Base-by-base conservation (phyloP, 2,888 invertebrate genomes). In the Agelastica alni region DNA sequence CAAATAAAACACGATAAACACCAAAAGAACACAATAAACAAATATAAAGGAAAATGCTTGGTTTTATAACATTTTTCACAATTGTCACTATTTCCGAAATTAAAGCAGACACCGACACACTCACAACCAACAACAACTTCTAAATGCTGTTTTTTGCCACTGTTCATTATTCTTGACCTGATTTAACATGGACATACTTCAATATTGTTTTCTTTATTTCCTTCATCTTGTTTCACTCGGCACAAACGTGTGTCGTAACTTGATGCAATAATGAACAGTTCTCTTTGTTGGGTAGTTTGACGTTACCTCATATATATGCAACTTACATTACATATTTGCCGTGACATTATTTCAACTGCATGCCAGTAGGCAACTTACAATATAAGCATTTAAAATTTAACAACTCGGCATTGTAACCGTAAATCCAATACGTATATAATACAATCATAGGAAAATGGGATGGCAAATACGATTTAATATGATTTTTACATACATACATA, bases 81-180 rank as follows among this genome's bases (percentile, higher is more conserved):
- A 37, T 36, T 53, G 52, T 43, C 56, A 55, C 54, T 51, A 48
- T 42, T 53, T 37, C 57, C 59, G 59, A 45, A 46, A 18, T 49
- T 49, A 32, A 6, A 22, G 26, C 31, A 42, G 32, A 54, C 57
- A 51, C 62, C 64, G 66, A 65, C 61, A 65, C 61, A 59, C 63
- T 47, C 61, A 42, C 61, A 53, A 58, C 61, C 22, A 61, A 63
- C 59, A 61, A 56, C 64, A 56, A 64, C 60, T 63, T 62, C 55
- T 47, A 60, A 65, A 59, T 64, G 63, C 63, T 53, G 48, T 36
- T 63, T 65, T 63, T 63, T 62, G 48, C 59, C 61, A 61, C 62
- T 60, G 59, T 53, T 53, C 59, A 48, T 41, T 31, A 48, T 53
- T 54, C 42, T 45, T 52, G 55, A 51, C 58, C 52, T 41, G 58